Evolutionary conservation across 2,797 vertebrate genomes (phyloP), one percentile per base, ranked within the genome.

Genomic region (Paedocypris micromegethes): DNA sequence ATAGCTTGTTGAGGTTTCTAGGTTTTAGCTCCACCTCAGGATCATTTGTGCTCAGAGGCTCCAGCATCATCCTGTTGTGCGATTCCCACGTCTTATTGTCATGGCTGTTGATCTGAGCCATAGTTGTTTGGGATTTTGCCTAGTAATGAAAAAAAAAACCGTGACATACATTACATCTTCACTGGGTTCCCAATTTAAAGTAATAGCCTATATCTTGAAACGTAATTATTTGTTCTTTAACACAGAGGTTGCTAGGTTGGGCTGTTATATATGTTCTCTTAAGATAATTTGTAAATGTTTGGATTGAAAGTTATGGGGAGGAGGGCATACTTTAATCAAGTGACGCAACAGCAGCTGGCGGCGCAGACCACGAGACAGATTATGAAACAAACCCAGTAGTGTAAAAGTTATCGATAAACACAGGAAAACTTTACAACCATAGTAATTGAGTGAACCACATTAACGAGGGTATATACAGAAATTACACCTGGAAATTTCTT

Each of bases 61-160:
- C 93, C 62, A 87, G 50, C 80, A 99, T 86, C 95, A 98, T 96
- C 67, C 80, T 86, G 79, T 93, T 91, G 68, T 99, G 96, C 0
- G 88, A 91, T 2, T 86, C 80, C 96, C 94, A 96, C 3, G 84
- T 80, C 23, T 88, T 88, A 0, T 79, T 59, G 2, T 79, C 84
- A 63, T 80, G 45, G 5, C 81, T 77, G 0, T 85, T 81, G 2
- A 67, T 68, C 3, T 75, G 63, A 3, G 90, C 87, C 93, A 95
- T 95, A 40, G 45, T n/a, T 63, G 1, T 23, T 23, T 23, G 23
- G 23, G 23, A 23, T 23, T 23, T 23, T 23, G 23, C 23, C 23
- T 23, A 23, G 23, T 23, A 23, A 23, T 23, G 1, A 23, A 23
- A 23, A 23, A 23, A 23, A 23, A 23, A 23, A 23, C 23, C 23